Evolutionary conservation across 2,113 vertebrate genomes (phyloP), one percentile per base, ranked within the genome.

Genomic region (Petroica traversi): DNA sequence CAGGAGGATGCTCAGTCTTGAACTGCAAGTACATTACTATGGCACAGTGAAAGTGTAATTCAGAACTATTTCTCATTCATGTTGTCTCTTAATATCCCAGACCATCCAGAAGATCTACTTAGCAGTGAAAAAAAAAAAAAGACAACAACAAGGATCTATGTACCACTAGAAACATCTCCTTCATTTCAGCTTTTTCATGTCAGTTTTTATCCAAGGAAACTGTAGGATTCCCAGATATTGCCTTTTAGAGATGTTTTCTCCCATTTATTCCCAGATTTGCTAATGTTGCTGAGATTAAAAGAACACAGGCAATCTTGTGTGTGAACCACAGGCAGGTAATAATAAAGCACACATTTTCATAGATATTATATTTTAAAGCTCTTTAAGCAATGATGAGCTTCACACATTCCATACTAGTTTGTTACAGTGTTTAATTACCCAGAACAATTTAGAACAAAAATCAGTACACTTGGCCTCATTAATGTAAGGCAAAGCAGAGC

Each of bases 381-480:
- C 40, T 93, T 92, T 69, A 88, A 93, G n/a, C 79, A 86, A 29
- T 58, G 59, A 49, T 69, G 54, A 84, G 46, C 66, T 92, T 91
- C 75, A 74, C 79, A 78, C 68, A 31, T 88, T 84, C 79, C 1
- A 0, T 55, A 12, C 40, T 84, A 85, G 57, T 43, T 17, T 55
- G 86, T 74, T 93, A 71, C 80, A 89, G 25, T 81, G 80, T 91
- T 95, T 95, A 95, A 95, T 96, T 95, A 95, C n/a, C 68, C 82
- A 80, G 85, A 90, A 79, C 57, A 92, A 84, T 94, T 92, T 31
- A 79, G 75, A 92, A 84, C 73, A 89, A 92, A 95, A 96, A 63
- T 52, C 89, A 76, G 58, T 86, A 80, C 45, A 57, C 80, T 96
- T 95, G 88, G 88, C 75, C 82, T 93, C 85, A 92, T 96, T 95